A percentile compares a stretch with the other conserved stretches of the same genome.
Evolutionary conservation across 92 coral and sea anemone genomes (phyloP).

Genomic region (Palythoa heliodiscus): DNA sequence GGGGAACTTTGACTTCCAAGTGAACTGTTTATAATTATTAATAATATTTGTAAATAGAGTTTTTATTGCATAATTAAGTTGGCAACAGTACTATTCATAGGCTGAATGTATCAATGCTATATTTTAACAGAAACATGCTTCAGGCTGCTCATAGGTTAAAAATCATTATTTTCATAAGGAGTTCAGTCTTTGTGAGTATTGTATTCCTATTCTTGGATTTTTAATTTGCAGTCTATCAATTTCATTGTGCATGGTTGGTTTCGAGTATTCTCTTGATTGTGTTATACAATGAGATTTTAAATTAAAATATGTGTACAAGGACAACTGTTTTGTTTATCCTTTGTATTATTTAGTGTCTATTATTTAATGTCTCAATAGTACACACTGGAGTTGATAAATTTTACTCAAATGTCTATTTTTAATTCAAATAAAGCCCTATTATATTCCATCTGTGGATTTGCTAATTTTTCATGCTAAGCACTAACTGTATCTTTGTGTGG

Average conservation of each 20-base stretch:
- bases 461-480: neutral
- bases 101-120: neutral
- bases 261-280: neutral
- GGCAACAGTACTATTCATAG: conserved; percentile 7
- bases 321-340: neutral
- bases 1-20: conserved; percentile 41
- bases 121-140: conserved; percentile 3
- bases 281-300: neutral
- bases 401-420: neutral
- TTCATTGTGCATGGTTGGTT: neutral
- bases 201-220: neutral
- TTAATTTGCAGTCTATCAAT: neutral
- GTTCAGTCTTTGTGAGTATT: neutral
- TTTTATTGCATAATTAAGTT: neutral
- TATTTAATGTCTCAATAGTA: neutral
- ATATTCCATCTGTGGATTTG: neutral
- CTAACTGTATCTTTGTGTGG: neutral
- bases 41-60: conserved; percentile 5
- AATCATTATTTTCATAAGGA: neutral
- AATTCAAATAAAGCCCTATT: neutral
- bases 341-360: neutral
- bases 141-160: neutral
- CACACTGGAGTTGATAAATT: neutral
- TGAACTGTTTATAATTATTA: neutral
- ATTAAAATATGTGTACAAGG: neutral